Conservation (phyloP, 2,888 invertebrate species). For the Parthenolecanium corni region DNA sequence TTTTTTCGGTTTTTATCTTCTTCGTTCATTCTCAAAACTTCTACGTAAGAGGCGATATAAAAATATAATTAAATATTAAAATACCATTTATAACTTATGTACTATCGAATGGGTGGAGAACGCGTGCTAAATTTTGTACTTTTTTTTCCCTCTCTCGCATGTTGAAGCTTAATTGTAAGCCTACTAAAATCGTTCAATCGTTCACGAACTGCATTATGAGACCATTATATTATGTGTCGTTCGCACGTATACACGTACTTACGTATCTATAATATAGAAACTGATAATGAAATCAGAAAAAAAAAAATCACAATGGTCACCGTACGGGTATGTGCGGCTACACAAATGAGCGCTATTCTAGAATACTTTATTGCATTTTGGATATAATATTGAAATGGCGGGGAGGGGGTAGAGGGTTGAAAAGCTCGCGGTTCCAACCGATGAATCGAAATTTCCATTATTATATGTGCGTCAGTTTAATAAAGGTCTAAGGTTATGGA, state of each 20-base stretch:
- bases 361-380: no score
- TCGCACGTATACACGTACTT: no score
- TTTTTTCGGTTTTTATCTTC: background rate
- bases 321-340: no score
- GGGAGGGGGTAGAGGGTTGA: background rate
- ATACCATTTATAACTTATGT: no score
- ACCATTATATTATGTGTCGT: no score
- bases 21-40: slow-evolving; percentile 2
- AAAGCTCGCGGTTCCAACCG: background rate
- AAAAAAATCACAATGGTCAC: no score
- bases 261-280: no score
- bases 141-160: no score
- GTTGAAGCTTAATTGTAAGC: background rate
- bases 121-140: slow-evolving; percentile 3
- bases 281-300: no score
- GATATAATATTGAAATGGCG: background rate
- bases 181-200: no score
- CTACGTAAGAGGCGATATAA: slow-evolving; percentile 16
- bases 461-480: background rate
- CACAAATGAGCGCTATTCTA: no score
- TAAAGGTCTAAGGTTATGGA: slow-evolving; percentile 24
- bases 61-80: slow-evolving; percentile 20
- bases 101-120: slow-evolving; percentile 10
- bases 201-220: no score
- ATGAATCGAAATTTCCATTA: background rate